Evolutionary conservation across 2,888 invertebrate genomes (phyloP), one percentile per base, ranked within the genome.

Genomic region (Drosophila neoperkinsi): DNA sequence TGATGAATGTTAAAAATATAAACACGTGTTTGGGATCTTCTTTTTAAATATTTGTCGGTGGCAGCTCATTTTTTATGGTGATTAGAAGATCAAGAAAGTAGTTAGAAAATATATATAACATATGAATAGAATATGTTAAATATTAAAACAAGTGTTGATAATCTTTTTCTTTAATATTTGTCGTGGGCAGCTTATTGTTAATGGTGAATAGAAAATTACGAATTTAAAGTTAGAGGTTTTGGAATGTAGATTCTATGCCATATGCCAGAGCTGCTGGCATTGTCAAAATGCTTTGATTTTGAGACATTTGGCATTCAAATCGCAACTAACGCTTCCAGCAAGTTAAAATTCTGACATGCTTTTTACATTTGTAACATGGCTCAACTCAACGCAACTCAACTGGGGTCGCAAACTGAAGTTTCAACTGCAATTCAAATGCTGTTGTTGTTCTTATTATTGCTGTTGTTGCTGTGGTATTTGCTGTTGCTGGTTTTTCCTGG

Each of bases 331-430:
- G 80, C 67, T 59, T 51, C 71, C 58, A 69, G 70, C 60, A 84
- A 71, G 68, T 82, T 77, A 73, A 59, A 79, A 81, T 85, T 85
- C 75, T 90, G 90, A 90, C 88, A 90, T 88, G 87, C 88, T 90
- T 87, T 90, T 90, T 81, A 78, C 81, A 88, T 88, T 87, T 88
- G 81, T 64, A 61, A 75, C 77, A 72, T 74, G 67, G 36, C 58
- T 66, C 41, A 28, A 28, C 46, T 46, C 16, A 46, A 16, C 46
- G 25, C 38, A 56, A 59, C 69, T 73, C 71, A 49, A 55, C 70
- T 63, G 67, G 67, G 78, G 74, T 81, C 78, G 61, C 69, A n/a
- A 63, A 67, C 64, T 67, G 60, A 71, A 77, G 57, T 74, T 79
- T 55, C 64, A 56, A 66, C 63, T 68, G 64, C 60, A 76, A 36